Conservation (phyloP, 1,140 invertebrate species). For the Chrysomallon squamiferum region DNA sequence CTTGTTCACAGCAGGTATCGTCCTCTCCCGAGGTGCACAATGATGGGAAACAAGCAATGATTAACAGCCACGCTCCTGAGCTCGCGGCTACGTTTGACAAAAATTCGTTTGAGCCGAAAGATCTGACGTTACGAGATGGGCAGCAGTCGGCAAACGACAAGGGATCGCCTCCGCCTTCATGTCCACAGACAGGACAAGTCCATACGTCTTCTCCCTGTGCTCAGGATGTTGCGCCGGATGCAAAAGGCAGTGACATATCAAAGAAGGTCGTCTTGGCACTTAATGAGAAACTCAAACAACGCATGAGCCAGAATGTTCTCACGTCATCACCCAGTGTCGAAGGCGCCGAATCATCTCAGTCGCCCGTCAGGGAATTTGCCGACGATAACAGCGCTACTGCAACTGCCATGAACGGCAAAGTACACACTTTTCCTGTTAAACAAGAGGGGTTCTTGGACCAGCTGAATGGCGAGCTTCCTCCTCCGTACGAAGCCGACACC, state of each 20-base stretch:
- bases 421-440: constrained; percentile 4
- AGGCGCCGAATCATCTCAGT: background rate
- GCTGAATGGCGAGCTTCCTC: background rate
- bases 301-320: background rate
- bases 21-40: background rate
- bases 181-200: background rate
- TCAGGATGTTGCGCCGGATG: background rate
- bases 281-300: background rate
- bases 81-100: constrained; percentile 2
- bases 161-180: background rate
- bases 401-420: background rate
- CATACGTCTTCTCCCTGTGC: background rate
- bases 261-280: background rate
- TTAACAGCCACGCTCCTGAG: background rate
- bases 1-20: no score
- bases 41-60: background rate
- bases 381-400: background rate
- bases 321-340: background rate
- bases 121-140: background rate
- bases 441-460: constrained; percentile 12
- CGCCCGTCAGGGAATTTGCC: background rate
- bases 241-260: constrained; percentile 1
- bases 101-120: constrained; percentile 4
- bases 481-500: background rate
- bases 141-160: background rate